Base-by-base conservation (phyloP, 2,797 vertebrate species). In the Poeciliopsis turneri region DNA sequence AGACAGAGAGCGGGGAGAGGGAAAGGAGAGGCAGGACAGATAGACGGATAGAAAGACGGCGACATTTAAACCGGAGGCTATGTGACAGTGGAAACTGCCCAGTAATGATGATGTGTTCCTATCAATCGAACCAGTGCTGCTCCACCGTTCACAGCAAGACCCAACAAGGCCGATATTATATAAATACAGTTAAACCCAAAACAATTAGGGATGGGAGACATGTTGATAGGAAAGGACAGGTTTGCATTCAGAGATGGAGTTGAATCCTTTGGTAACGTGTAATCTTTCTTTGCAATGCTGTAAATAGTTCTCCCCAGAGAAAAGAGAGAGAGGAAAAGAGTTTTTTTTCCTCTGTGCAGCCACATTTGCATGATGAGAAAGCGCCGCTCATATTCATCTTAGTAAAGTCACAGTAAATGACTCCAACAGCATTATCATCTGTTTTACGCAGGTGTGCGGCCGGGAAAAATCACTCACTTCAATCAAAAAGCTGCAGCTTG, bases 401-500 rank as follows among this genome's bases (percentile, higher is more conserved):
- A 85, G 92, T 93, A 93, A 93, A 92, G 91, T 92, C 88, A 87
- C 90, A 87, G 88, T 90, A 92, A 94, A 93, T 93, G 90, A 94
- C 92, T 94, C 82, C 91, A 91, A 93, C 90, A 89, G 92, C 90
- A 92, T 92, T 85, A 93, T 94, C 92, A 93, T 94, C 92, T 90
- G 92, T 93, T 92, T 93, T 85, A 92, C 88, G 90, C 91, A 93
- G 93, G 92, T 94, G 92, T 91, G 90, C 81, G 76, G 87, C 78
- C 70, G 78, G 73, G 88, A 83, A 86, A 92, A 92, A 93, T 93
- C 93, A 92, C 92, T 93, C 92, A 93, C 89, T 92, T 93, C 92
- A 91, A 93, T 93, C 90, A 92, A 92, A 91, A 88, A 94, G 92
- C 94, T 89, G 94, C 95, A 91, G 94, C 95, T 96, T 93, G 87